Evolutionary conservation across 2,113 vertebrate genomes (phyloP).

Genomic region (Motacilla alba): DNA sequence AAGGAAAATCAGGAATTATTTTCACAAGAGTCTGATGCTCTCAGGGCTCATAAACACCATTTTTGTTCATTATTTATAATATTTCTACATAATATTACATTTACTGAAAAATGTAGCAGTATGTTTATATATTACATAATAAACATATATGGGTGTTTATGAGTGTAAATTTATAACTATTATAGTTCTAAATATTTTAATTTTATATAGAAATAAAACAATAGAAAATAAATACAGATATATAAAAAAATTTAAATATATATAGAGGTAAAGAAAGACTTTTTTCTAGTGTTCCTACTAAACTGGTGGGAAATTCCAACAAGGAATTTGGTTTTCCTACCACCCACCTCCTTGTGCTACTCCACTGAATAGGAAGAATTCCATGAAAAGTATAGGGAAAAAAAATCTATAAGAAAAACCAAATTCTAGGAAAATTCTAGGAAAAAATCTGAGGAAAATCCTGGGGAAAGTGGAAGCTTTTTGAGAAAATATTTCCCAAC

Average conservation of each 20-base stretch:
- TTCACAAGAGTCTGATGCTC: neutral
- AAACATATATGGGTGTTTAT: neutral
- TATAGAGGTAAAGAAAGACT: neutral
- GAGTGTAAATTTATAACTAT: neutral
- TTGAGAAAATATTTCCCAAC: neutral
- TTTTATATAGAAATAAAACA: neutral
- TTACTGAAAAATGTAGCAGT: neutral
- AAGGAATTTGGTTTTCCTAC: neutral
- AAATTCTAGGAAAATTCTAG: neutral
- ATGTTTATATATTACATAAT: neutral
- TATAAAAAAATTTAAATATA: too few species aligned
- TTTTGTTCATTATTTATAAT: too few species aligned
- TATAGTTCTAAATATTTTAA: neutral
- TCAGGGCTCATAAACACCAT: neutral
- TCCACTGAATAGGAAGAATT: neutral
- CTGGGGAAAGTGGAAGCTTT: accelerated
- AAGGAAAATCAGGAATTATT: neutral
- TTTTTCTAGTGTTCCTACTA: neutral
- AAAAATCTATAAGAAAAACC: neutral
- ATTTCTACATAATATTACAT: neutral
- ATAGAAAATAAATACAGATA: neutral
- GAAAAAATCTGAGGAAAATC: neutral
- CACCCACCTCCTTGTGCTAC: neutral
- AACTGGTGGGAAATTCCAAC: neutral
- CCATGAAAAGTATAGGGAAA: neutral